Base-by-base conservation (phyloP, 1,140 invertebrate genomes). In the Nasonia giraulti region DNA sequence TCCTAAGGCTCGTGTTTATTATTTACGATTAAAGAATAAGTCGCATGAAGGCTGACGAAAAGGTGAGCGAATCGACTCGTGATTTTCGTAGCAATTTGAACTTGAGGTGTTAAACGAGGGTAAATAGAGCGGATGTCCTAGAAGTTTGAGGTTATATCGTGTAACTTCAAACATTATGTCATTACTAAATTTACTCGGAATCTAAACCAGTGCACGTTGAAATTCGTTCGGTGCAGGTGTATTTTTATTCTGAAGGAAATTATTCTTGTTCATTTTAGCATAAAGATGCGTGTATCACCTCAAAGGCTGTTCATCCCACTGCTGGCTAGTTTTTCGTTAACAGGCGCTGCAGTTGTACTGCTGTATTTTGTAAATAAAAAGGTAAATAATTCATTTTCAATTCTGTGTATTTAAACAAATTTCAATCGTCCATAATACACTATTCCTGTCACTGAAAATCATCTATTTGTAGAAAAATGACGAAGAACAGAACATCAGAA, bases 321-420 rank as follows among this genome's bases (percentile, higher is more conserved):
- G 40, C 73, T 90, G 62, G 80, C 93, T 20, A 93, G 91, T 20
- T 86, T 94, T 68, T 93, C 94, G 11, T 73, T 93, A 77, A 92
- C 92, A 87, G 91, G 92, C 85, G 87, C 92, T 31, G 87, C 91
- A 40, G 88, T 91, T 27, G 90, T 93, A 86, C 85, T 94, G 23
- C 40, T 94, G n/a, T 94, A 93, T 88, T 86, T 91, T 62, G 87
- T 93, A 7, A 88, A 90, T 33, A 92, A 91, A 88, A 92, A 93
- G 89, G 92, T 91, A 87, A 89, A 69, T 80, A 77, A 10, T 31
- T 77, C 14, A 31, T 37, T 20, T 62, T 62, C 4, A 6, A 62
- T 62, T 37, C 33, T 4, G 4, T 4, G n/a, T 7, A 7, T 1
- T 62, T 62, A 4, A 6, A 17, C 17, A 17, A 62, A 20, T 62